These are phyloP conservation scores for Drosophila sordidula DNA, from an alignment of 2,888 invertebrate species.

Conservation along the genomic window DNA sequence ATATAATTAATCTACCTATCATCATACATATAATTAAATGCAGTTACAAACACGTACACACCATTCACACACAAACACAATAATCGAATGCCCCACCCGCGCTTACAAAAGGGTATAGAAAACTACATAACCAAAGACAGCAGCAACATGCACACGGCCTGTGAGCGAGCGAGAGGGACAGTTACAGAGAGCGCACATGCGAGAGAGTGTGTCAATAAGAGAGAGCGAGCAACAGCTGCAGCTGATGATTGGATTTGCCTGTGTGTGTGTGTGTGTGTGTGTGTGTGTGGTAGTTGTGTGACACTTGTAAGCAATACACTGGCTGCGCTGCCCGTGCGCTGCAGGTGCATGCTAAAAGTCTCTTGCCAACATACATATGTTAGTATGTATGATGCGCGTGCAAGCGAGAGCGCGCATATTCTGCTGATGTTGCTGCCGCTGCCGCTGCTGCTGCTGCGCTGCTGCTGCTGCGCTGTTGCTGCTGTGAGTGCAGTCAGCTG, in stretches of 20 bases:
- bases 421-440: background rate
- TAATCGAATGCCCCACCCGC: background rate
- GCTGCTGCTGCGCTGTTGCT: conserved; percentile 8
- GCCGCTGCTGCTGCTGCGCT: conserved; percentile 10
- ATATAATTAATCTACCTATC: too few relatives aligned
- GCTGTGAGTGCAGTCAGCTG: conserved; percentile 49
- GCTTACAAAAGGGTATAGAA: conserved; percentile 19
- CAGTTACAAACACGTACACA: background rate
- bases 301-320: conserved; percentile 55
- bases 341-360: conserved; percentile 31
- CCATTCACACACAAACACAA: background rate
- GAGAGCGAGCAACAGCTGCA: conserved; percentile 56
- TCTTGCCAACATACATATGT: conserved; percentile 16
- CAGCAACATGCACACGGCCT: conserved; percentile 11
- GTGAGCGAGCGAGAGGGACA: background rate
- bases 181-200: conserved; percentile 13
- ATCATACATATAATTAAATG: background rate
- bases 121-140: conserved; percentile 12
- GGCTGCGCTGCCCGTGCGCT: conserved; percentile 23
- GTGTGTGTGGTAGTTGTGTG: conserved; percentile 29
- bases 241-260: conserved; percentile 17
- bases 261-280: conserved; percentile 12
- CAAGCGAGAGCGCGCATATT: conserved; percentile 6
- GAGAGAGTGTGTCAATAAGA: conserved; percentile 32
- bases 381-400: conserved; percentile 5